phyloP scores from a whole-genome alignment of 2,888 invertebrate species.

The Drosophila pseudotalamancana region DNA sequence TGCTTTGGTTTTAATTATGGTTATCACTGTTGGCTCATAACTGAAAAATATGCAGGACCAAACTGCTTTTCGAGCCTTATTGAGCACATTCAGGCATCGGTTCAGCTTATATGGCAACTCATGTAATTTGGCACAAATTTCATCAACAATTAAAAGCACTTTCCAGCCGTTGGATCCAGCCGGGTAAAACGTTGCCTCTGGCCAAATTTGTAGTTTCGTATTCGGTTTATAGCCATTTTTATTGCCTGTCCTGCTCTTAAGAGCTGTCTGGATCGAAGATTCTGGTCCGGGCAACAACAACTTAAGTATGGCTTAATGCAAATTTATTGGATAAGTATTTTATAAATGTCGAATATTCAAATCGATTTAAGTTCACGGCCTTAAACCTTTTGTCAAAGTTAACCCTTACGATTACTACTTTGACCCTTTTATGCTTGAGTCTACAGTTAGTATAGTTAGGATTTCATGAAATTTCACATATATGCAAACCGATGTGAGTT shows the following conservation, averaged over 20 bases:
- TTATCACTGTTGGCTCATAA: conserved; percentile 47
- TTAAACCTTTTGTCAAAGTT: no score
- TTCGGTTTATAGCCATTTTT: conserved; percentile 54
- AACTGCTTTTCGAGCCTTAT: conserved; percentile 36
- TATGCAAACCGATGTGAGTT: no score
- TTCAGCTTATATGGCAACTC: conserved; percentile 26
- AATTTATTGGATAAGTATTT: conserved; percentile 16
- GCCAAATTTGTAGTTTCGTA: conserved; percentile 40
- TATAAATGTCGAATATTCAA: no score
- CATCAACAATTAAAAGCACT: conserved; percentile 65
- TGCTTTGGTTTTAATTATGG: conserved; percentile 71
- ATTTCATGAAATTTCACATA: no score
- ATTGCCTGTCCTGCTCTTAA: conserved; percentile 31
- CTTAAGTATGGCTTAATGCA: conserved; percentile 12
- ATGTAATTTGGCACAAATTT: conserved; percentile 55
- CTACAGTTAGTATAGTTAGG: no score
- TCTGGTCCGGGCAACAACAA: conserved; percentile 7
- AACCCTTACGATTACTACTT: no score
- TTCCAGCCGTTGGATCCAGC: conserved; percentile 26
- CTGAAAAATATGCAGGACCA: conserved; percentile 45
- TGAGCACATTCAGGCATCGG: conserved; percentile 12
- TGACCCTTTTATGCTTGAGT: no score
- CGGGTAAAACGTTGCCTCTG: conserved; percentile 27
- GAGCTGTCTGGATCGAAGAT: neutral
- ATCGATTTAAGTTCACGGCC: no score